These are phyloP conservation scores for Oscheius onirici DNA, from an alignment of 2,888 invertebrate genomes.

Conservation along the genomic window DNA sequence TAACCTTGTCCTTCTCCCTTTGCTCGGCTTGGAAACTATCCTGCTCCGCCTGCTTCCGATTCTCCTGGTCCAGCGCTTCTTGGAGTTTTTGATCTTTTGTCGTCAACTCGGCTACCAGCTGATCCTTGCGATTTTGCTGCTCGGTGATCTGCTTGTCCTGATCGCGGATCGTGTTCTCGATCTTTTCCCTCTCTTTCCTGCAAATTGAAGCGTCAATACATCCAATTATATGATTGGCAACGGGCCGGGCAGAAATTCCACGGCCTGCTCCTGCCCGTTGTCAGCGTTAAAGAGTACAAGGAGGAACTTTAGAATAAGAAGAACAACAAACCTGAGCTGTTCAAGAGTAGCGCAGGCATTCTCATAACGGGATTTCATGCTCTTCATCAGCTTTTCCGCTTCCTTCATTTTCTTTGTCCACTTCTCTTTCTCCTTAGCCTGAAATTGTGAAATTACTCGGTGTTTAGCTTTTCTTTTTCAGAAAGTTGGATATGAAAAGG, in stretches of 20 bases:
- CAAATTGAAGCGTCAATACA: too few species aligned
- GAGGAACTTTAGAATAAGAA: not conserved
- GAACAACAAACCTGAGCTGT: not conserved
- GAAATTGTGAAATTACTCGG: slow-evolving; percentile 24
- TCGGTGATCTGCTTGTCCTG: not conserved
- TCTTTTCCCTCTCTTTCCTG: slow-evolving; percentile 9
- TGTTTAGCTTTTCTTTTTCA: too few species aligned
- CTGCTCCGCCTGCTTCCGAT: slow-evolving; percentile 31
- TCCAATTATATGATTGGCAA: too few species aligned
- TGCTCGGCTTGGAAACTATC: slow-evolving; percentile 38
- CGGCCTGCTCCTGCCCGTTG: too few species aligned
- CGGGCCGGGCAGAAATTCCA: too few species aligned
- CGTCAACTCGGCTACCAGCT: slow-evolving; percentile 13
- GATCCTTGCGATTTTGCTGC: not conserved
- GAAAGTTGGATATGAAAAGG: too few species aligned
- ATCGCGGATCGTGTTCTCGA: not conserved
- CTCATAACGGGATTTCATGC: slow-evolving; percentile 31
- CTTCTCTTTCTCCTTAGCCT: slow-evolving; percentile 51
- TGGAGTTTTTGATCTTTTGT: slow-evolving; percentile 16
- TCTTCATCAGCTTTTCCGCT: slow-evolving; percentile 28
- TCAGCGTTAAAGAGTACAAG: too few species aligned
- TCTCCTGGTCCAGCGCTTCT: not conserved
- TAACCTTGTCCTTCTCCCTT: slow-evolving; percentile 36
- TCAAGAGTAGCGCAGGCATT: slow-evolving; percentile 16
- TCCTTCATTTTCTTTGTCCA: slow-evolving; percentile 47